phyloP scores from a whole-genome alignment of 2,888 invertebrate genomes.

The Drepanosiphum platanoidis region DNA sequence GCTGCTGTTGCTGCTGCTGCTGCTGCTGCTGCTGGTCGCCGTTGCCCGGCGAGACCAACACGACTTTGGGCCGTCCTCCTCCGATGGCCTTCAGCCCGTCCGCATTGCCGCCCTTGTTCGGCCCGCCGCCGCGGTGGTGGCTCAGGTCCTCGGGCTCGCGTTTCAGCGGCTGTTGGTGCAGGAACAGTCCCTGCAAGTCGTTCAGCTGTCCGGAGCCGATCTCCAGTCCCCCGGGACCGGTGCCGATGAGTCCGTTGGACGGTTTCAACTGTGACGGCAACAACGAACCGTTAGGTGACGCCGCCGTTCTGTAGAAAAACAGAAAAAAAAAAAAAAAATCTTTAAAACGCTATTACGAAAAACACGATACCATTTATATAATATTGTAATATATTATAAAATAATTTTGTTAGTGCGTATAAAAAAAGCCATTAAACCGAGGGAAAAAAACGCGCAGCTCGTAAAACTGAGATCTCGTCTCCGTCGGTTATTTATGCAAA shows the following conservation, averaged over 20 bases:
- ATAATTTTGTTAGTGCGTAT: neutral
- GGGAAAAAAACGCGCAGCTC: neutral
- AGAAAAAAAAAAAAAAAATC: neutral
- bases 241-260: conserved; percentile 77
- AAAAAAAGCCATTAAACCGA: neutral
- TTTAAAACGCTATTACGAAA: neutral
- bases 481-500: conserved; percentile 18
- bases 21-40: conserved; percentile 66
- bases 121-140: conserved; percentile 71
- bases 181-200: conserved; percentile 71
- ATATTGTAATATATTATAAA: too few species aligned
- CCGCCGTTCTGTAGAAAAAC: conserved; percentile 63
- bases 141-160: conserved; percentile 85
- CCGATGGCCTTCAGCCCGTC: conserved; percentile 51
- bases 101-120: conserved; percentile 54
- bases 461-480: conserved; percentile 21
- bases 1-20: conserved; percentile 67
- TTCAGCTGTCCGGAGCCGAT: conserved; percentile 69
- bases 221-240: conserved; percentile 73
- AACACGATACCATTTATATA: too few species aligned
- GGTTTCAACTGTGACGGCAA: conserved; percentile 73
- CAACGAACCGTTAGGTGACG: conserved; percentile 59
- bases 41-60: conserved; percentile 67
- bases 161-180: conserved; percentile 74
- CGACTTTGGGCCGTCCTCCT: conserved; percentile 67